Evolutionary conservation across 2,888 invertebrate species (phyloP).

Genomic region (Eristalis intricaria): DNA sequence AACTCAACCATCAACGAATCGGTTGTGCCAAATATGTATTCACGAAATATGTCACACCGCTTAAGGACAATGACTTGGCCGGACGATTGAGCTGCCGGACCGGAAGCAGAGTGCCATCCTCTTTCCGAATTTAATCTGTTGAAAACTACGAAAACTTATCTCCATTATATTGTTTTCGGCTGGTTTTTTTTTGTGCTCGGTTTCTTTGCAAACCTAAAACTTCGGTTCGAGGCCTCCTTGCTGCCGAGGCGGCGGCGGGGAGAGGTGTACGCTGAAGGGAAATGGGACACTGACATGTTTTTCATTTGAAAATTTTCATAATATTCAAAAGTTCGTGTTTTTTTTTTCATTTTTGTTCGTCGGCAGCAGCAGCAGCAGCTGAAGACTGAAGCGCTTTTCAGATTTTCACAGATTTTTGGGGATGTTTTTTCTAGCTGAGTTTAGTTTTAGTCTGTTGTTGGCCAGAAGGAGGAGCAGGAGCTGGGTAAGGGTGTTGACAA

Average conservation of each 20-base stretch:
- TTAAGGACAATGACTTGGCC: constrained; percentile 62
- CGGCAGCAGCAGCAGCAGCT: constrained; percentile 25
- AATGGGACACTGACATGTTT: constrained; percentile 67
- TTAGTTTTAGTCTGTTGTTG: constrained; percentile 13
- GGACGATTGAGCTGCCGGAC: constrained; percentile 42
- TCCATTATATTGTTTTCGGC: constrained; percentile 47
- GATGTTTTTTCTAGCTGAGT: constrained; percentile 15
- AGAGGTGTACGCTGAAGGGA: constrained; percentile 45
- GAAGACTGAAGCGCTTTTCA: constrained; percentile 44
- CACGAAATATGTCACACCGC: constrained; percentile 58
- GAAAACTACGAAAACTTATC: constrained; percentile 65
- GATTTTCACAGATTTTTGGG: constrained; percentile 22
- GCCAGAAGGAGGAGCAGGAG: not conserved
- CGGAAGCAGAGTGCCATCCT: constrained; percentile 49
- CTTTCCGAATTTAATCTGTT: constrained; percentile 64
- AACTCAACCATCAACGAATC: constrained; percentile 1
- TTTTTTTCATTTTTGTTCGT: not conserved
- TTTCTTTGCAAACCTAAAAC: constrained; percentile 51
- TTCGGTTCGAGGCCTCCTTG: constrained; percentile 47
- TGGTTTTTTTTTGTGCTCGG: not conserved
- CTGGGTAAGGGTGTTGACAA: constrained; percentile 29
- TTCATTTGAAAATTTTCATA: constrained; percentile 67
- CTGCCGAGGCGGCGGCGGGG: not conserved
- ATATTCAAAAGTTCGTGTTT: constrained; percentile 59
- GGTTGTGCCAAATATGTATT: constrained; percentile 46